Base-by-base conservation (phyloP, 2,797 vertebrate species). In the Rhinichthys osculus region DNA sequence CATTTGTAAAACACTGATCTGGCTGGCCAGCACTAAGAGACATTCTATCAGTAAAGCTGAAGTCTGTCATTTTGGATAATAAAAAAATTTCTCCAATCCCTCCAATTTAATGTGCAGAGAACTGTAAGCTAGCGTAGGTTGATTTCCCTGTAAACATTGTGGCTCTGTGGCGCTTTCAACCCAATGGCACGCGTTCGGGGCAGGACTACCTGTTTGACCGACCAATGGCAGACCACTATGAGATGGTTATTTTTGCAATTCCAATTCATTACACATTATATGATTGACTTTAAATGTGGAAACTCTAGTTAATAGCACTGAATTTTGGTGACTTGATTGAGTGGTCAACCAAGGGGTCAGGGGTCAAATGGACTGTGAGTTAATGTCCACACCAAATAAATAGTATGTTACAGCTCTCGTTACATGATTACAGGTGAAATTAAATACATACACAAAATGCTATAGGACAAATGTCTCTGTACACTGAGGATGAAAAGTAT, bases 361-460 rank as follows among this genome's bases (percentile, higher is more conserved):
- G 50, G n/a, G 69, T 74, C 73, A 30, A 27, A 59, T 17, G 52
- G 69, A 38, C 19, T 78, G 71, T 62, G 71, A 47, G 27, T 30
- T 78, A n/a, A 84, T 78, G 82, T 47, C 62, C 73, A 84, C 27
- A 17, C 70, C 59, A n/a, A 85, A 82, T 83, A 79, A 81, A 80
- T 84, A 83, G 52, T 72, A 82, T n/a, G 62, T 69, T 70, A 81
- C 52, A 64, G 72, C 52, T 87, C 69, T 74, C 42, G 27, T 81
- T 67, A 83, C 76, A 80, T 16, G 59, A 81, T 74, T 70, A 81
- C 71, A 86, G 40, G 57, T 81, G 40, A 73, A 81, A 54, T 76
- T 79, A 78, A 83, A 84, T 69, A 86, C 80, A 88, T 67, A 67
- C 70, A 66, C 30, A 79, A 67, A 74, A 87, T 70, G 40, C 42